Evolutionary conservation across 64 coral and sea anemone species (phyloP), one percentile per base, ranked within the genome.

Genomic region (Astreopora myriophthalma): DNA sequence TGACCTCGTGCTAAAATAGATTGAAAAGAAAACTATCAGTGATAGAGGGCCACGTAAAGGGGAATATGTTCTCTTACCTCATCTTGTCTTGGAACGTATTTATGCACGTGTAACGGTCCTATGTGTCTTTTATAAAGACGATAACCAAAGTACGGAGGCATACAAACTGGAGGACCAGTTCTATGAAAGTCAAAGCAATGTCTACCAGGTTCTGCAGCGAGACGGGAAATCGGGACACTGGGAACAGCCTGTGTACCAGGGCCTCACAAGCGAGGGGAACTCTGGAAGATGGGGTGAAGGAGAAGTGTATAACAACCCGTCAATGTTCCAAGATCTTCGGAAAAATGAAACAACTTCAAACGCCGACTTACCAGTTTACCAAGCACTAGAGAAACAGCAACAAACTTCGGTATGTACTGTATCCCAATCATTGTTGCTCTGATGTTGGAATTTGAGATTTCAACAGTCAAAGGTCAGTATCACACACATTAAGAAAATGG

Each of bases 291-390:
- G 57, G 33, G 22, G 34, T 5, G 20, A 16, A 6, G 79, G 52
- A 37, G 79, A 63, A 23, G 52, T 65, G 22, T 83, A 63, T 26
- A 35, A 32, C 3, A 83, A 65, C n/a, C 79, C 79, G 3, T 23
- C 79, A 83, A 37, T 38, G 79, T 83, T 64, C n/a, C 79, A 83
- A 19, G 52, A 63, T 5, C 79, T 83, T 38, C 12, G 34, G 20
- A 63, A 39, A 8, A 64, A 36, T 25, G 33, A 24, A 16, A 64
- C 32, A 3, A 24, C 20, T 1, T 26, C 52, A n/a, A 7, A 25
- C 24, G 22, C 8, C 1, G 34, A 64, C 20, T 37, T 64, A 9
- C 52, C 79, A 35, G 79, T 31, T 33, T 83, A 83, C 38, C 79
- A 83, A 11, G 28, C 79, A 20, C 57, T 83, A 11, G 5, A 64